Conservation (phyloP, 2,888 invertebrate genomes). For the Eurytoma californica region DNA sequence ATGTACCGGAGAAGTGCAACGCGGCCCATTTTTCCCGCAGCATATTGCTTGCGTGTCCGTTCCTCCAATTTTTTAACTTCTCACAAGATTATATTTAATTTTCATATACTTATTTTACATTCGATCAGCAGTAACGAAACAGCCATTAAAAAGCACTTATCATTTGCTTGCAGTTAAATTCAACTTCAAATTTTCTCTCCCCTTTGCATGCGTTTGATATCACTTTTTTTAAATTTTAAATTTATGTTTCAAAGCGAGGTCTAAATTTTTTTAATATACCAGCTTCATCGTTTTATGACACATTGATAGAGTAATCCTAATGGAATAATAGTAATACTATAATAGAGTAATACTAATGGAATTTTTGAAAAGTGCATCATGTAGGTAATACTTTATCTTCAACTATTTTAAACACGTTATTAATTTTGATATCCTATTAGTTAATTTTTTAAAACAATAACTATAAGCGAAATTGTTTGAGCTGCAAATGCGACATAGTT, state of each 20-base stretch:
- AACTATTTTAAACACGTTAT: no score
- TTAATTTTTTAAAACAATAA: no score
- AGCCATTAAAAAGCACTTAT: background rate
- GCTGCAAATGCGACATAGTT: no score
- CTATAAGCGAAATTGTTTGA: no score
- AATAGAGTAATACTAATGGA: no score
- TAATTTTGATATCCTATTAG: no score
- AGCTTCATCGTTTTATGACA: no score
- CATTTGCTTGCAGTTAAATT: background rate
- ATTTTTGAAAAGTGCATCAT: no score
- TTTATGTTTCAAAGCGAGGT: background rate
- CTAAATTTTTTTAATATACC: background rate
- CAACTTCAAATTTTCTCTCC: background rate
- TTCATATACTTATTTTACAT: no score
- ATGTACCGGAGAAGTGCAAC: background rate
- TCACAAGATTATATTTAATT: background rate
- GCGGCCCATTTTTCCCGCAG: slow-evolving; percentile 9
- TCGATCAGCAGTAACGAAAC: background rate
- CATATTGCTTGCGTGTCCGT: background rate
- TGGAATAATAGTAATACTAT: no score
- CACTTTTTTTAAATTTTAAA: background rate
- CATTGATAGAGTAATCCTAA: no score
- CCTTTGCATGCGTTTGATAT: background rate
- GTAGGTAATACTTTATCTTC: no score
- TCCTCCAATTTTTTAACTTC: background rate